Base-by-base conservation (phyloP, 2,888 invertebrate species). In the Myathropa florea region DNA sequence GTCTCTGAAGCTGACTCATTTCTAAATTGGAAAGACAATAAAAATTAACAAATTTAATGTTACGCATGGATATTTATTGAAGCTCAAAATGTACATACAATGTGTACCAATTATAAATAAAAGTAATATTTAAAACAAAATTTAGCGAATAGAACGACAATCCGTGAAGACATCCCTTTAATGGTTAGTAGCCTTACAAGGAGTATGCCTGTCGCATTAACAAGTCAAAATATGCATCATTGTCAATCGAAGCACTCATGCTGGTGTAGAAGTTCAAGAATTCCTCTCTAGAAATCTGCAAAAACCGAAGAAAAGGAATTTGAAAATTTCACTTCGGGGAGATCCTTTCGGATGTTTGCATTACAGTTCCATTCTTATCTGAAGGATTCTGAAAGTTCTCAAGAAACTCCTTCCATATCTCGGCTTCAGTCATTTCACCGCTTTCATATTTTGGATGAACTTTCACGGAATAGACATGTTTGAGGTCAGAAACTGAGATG, bases 161-260 rank as follows among this genome's bases (percentile, higher is more conserved):
- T n/a, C 53, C 53, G 7, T 14, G 18, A 24, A 12, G 12, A 26
- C 57, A 57, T 12, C 23, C 1, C 24, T 57, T 12, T 6, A 14
- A 23, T 12, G 57, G 12, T 12, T 23, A 10, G 14, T 83, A 73
- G 18, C 4, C 18, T 78, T 68, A 78, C 72, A 83, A 78, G 36
- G 97, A 97, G 94, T 97, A 99, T 0, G 97, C 96, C 90, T 97
- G 97, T 82, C 98, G 95, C 95, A 99, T 97, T 96, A 98, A 97
- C 88, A 98, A 94, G 93, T 98, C 98, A 92, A 99, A 99, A 92
- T 97, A 99, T 75, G 96, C 96, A 91, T 99, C 98, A 88, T 96
- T 96, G 92, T 99, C 98, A 89, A 98, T 97, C 0, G 98, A 98
- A 55, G 98, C 98, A 92, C 98, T 98, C 89, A 99, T 96, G 23